Evolutionary conservation across 2,113 vertebrate genomes (phyloP).

Genomic region (Gobiocypris rarus): DNA sequence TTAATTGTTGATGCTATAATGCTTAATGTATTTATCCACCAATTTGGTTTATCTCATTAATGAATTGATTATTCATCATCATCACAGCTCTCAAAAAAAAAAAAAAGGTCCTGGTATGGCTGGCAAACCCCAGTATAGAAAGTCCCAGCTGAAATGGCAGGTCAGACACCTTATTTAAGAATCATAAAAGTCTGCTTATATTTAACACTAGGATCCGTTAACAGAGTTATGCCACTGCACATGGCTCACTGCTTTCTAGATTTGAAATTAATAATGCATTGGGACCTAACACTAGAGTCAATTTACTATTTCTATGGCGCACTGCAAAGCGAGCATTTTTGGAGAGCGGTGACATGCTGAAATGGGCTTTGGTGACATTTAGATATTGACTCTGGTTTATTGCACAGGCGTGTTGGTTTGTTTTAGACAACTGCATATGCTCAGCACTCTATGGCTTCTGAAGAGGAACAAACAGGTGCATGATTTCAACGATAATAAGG

Average conservation of each 20-base stretch:
- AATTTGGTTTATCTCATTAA: background rate
- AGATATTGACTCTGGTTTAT: slow-evolving; percentile 42
- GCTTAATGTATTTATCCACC: background rate
- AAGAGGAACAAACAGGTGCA: slow-evolving; percentile 66
- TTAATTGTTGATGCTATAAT: background rate
- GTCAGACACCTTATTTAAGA: slow-evolving; percentile 16
- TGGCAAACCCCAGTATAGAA: background rate
- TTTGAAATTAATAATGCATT: slow-evolving; percentile 50
- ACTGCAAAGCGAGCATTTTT: slow-evolving; percentile 24
- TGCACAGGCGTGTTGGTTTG: slow-evolving; percentile 34
- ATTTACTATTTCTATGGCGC: slow-evolving; percentile 10
- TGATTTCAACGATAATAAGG: slow-evolving; percentile 62
- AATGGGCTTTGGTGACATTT: slow-evolving; percentile 44
- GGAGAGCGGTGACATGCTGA: slow-evolving; percentile 17
- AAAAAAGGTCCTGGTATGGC: too few relatives aligned
- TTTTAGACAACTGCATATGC: slow-evolving; percentile 50
- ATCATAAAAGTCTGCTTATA: background rate
- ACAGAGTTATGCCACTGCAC: background rate
- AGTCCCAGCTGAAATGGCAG: background rate
- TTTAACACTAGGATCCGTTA: slow-evolving; percentile 15
- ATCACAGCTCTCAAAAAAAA: too few relatives aligned
- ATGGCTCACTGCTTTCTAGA: slow-evolving; percentile 8
- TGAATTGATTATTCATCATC: background rate
- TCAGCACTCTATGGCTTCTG: slow-evolving; percentile 38
- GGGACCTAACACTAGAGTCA: background rate